Evolutionary conservation across 2,797 vertebrate species (phyloP).

Genomic region (Falco columbarius): DNA sequence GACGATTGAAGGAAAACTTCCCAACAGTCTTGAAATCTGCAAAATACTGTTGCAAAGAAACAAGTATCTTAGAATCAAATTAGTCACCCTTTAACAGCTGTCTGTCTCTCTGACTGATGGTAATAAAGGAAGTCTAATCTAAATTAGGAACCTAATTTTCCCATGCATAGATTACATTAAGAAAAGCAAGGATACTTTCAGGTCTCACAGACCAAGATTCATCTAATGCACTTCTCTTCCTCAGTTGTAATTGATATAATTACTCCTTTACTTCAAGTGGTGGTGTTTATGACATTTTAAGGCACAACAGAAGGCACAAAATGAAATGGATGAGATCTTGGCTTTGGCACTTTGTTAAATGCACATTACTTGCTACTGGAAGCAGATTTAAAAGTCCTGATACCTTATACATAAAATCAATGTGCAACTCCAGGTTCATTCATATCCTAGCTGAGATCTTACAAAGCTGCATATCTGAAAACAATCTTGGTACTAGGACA

Average conservation of each 20-base stretch:
- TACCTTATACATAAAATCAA: neutral
- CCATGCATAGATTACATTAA: neutral
- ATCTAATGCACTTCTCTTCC: neutral
- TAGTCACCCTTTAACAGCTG: neutral
- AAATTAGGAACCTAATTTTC: neutral
- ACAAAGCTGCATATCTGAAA: neutral
- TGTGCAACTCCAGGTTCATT: neutral
- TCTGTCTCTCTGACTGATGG: neutral
- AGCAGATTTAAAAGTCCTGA: neutral
- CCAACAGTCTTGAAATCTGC: neutral
- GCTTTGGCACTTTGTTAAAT: neutral
- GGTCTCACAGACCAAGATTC: neutral
- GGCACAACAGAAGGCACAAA: neutral
- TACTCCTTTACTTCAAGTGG: neutral
- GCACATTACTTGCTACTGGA: neutral
- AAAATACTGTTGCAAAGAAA: neutral
- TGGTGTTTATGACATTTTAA: neutral
- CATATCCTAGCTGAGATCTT: neutral
- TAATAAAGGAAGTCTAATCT: neutral
- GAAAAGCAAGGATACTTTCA: neutral
- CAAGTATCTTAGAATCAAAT: neutral
- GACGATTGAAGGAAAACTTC: neutral
- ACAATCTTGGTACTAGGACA: neutral
- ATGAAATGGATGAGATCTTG: neutral
- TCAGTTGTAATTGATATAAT: neutral